These are phyloP conservation scores for Automeris io DNA, from an alignment of 2,888 invertebrate species.

Conservation along the genomic window DNA sequence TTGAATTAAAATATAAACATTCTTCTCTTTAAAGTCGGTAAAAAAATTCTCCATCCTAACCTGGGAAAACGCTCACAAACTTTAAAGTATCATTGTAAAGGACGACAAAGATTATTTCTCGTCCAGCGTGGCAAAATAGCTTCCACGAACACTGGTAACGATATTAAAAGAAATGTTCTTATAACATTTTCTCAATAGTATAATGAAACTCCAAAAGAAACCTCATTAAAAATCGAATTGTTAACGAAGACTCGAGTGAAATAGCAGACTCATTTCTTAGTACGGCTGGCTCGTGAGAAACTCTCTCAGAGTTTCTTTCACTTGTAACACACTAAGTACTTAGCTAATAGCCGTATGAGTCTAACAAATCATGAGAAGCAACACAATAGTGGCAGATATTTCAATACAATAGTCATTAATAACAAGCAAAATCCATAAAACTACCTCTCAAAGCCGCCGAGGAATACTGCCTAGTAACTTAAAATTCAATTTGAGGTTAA, in stretches of 20 bases:
- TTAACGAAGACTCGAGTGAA: constrained; percentile 32
- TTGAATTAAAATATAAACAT: no score
- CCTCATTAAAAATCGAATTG: constrained; percentile 40
- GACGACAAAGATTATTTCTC: no score
- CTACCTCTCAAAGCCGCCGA: no score
- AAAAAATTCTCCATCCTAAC: no score
- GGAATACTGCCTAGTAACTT: not conserved
- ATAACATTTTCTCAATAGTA: constrained; percentile 4
- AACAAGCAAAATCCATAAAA: not conserved
- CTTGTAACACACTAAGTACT: constrained; percentile 33
- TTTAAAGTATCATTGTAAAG: no score
- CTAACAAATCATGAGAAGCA: constrained; percentile 43
- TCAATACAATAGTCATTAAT: constrained; percentile 5
- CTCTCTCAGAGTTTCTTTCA: constrained; percentile 48
- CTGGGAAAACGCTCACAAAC: no score
- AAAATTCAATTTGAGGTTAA: constrained; percentile 9
- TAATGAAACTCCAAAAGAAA: constrained; percentile 8
- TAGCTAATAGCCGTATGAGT: constrained; percentile 37
- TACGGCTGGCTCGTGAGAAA: constrained; percentile 48
- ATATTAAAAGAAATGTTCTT: no score
- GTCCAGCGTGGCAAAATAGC: no score
- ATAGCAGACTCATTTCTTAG: constrained; percentile 48
- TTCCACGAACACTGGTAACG: no score
- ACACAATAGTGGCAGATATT: constrained; percentile 21
- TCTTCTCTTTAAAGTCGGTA: no score